Evolutionary conservation across 92 coral and sea anemone species (phyloP).

Genomic region (Porites cylindrica): DNA sequence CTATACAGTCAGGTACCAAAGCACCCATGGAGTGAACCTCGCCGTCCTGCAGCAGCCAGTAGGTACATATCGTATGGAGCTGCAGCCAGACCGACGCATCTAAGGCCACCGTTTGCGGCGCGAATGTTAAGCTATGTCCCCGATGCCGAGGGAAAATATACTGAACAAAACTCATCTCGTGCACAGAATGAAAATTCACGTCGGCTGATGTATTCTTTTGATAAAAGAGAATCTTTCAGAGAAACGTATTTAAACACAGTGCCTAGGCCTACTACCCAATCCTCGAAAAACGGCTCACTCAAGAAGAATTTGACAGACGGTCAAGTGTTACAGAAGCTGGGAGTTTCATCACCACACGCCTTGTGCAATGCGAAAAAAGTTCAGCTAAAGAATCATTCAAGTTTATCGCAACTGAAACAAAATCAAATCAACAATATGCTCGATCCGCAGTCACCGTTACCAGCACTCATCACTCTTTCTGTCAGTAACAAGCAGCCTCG

Average conservation of each 20-base stretch:
- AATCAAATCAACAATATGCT: not conserved
- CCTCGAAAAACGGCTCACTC: not conserved
- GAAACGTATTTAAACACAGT: too few relatives aligned
- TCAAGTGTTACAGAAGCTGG: not conserved
- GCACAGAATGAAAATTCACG: too few relatives aligned
- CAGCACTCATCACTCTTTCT: not conserved
- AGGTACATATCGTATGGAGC: slow-evolving; percentile 1
- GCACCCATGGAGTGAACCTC: slow-evolving; percentile 72
- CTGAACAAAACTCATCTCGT: too few relatives aligned
- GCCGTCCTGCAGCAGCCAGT: slow-evolving; percentile 42
- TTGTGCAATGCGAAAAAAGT: not conserved
- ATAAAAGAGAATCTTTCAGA: too few relatives aligned
- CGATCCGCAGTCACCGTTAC: not conserved
- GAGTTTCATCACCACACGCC: not conserved
- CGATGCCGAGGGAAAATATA: too few relatives aligned
- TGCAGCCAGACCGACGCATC: too few relatives aligned
- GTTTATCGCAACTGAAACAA: not conserved
- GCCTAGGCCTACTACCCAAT: too few relatives aligned
- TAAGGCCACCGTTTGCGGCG: too few relatives aligned
- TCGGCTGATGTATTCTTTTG: too few relatives aligned
- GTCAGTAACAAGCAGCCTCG: not conserved
- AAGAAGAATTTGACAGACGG: not conserved
- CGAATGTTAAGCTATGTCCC: too few relatives aligned
- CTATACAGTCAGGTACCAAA: slow-evolving; percentile 70
- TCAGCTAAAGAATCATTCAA: not conserved